Conservation (phyloP, 35 echinoderm and acorn worm genomes). For the Ptychodera flava region DNA sequence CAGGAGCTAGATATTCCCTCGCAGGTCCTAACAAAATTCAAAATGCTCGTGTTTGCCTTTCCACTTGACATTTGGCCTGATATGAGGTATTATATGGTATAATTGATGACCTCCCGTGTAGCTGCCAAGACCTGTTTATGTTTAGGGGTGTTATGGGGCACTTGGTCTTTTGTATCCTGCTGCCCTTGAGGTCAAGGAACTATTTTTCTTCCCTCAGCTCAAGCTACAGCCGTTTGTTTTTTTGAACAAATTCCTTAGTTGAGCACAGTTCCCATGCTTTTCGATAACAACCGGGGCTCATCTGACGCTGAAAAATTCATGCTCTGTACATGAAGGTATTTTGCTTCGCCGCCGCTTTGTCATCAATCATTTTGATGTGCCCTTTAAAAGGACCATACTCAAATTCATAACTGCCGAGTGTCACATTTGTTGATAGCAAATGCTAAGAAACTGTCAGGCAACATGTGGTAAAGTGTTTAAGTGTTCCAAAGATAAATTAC, state of each 20-base stretch:
- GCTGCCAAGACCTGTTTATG: background rate
- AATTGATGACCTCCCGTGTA: background rate
- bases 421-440: background rate
- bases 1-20: background rate
- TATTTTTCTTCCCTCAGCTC: background rate
- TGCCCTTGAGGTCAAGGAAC: background rate
- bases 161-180: background rate
- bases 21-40: background rate
- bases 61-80: background rate
- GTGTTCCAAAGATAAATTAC: background rate
- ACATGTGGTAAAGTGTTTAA: background rate
- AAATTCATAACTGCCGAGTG: background rate
- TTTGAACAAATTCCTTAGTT: background rate
- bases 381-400: background rate
- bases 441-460: background rate
- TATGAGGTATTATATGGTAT: background rate
- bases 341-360: background rate
- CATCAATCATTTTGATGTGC: background rate
- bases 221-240: background rate
- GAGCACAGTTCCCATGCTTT: background rate
- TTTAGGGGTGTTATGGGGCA: background rate
- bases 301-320: background rate
- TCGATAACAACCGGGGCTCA: background rate
- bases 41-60: constrained; percentile 1
- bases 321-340: background rate